Evolutionary conservation across 2,797 vertebrate species (phyloP).

Genomic region (Sebastes elongatus): DNA sequence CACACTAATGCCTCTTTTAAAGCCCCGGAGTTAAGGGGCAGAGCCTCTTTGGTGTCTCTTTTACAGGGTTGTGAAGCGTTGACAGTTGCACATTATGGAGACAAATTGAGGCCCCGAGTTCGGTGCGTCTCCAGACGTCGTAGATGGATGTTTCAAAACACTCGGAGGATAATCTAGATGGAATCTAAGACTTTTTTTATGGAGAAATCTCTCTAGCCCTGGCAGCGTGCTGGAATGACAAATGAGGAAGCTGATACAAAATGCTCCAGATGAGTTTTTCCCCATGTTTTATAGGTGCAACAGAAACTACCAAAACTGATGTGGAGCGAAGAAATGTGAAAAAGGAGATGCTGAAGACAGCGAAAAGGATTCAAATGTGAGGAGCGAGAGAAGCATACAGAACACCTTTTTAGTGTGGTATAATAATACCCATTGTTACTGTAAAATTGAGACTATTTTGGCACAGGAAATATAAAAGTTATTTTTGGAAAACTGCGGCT

Average conservation of each 20-base stretch:
- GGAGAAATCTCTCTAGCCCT: conserved; percentile 10
- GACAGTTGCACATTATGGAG: conserved; percentile 70
- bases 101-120: conserved; percentile 62
- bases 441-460: not conserved
- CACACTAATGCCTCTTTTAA: conserved; percentile 42
- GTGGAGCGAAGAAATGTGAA: not conserved
- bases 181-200: conserved; percentile 31
- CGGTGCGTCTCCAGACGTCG: conserved; percentile 31
- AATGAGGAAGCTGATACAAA: conserved; percentile 28
- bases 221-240: conserved; percentile 13
- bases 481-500: conserved; percentile 12
- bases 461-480: conserved; percentile 17
- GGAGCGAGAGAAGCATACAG: not conserved
- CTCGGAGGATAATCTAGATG: conserved; percentile 31
- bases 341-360: not conserved
- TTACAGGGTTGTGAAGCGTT: conserved; percentile 56
- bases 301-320: conserved; percentile 6
- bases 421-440: conserved; percentile 5
- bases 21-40: conserved; percentile 32
- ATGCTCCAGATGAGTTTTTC: conserved; percentile 5
- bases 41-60: conserved; percentile 46
- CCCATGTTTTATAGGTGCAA: not conserved
- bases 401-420: conserved; percentile 7
- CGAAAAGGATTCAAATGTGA: not conserved
- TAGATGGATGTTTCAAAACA: conserved; percentile 53